These are phyloP conservation scores for Polydrusus pterygomalis DNA, from an alignment of 2,888 invertebrate species.

Conservation along the genomic window DNA sequence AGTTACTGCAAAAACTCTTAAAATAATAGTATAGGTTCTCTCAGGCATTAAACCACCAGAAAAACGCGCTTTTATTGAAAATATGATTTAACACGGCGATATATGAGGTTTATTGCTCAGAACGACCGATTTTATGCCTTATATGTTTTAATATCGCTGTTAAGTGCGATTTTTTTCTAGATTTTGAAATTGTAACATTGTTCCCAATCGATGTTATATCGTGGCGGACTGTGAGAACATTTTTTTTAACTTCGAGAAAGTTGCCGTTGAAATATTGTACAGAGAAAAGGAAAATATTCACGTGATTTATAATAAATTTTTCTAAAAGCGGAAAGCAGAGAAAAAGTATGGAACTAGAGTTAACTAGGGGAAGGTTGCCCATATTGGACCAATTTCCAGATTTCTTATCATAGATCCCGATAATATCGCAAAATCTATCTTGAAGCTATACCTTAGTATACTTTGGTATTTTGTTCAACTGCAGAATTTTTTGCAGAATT, in stretches of 20 bases:
- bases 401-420: too few species aligned
- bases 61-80: conserved; percentile 70
- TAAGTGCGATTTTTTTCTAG: conserved; percentile 48
- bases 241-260: conserved; percentile 22
- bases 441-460: too few species aligned
- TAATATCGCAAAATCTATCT: too few species aligned
- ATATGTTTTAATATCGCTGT: conserved; percentile 50
- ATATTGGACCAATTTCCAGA: too few species aligned
- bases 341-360: too few species aligned
- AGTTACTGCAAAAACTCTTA: conserved; percentile 41
- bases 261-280: background rate
- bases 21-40: conserved; percentile 19
- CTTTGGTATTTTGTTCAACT: too few species aligned
- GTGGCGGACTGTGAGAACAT: conserved; percentile 37
- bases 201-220: conserved; percentile 37
- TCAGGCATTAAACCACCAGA: conserved; percentile 46
- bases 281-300: too few species aligned
- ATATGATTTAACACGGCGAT: conserved; percentile 68
- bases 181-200: conserved; percentile 48
- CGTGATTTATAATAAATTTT: too few species aligned
- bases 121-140: conserved; percentile 53
- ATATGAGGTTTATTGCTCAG: conserved; percentile 35
- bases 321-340: too few species aligned
- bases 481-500: too few species aligned
- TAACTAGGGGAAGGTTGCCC: too few species aligned